Evolutionary conservation across 2,113 vertebrate species (phyloP), one percentile per base, ranked within the genome.

Genomic region (Cephalopholis sonnerati): DNA sequence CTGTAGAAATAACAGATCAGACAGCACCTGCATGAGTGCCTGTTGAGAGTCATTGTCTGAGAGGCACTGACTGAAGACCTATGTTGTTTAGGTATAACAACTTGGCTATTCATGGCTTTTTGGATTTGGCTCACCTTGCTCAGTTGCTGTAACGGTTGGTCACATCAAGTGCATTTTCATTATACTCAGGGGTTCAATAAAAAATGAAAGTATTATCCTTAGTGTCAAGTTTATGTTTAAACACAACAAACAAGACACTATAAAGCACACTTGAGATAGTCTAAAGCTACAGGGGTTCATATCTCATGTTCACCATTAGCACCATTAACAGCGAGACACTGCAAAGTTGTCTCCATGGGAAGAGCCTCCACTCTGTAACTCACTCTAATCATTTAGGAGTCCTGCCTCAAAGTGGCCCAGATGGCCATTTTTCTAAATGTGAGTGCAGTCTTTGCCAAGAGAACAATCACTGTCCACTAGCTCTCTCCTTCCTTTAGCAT

Each of bases 111-210:
- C 7, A 36, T 36, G 32, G 32, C 6, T 53, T 16, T 18, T 59
- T 46, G 39, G 39, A 20, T 41, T 0, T 44, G 46, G 20, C 53
- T 78, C 41, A 1, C 51, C 22, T 50, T 51, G 50, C 44, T 24
- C 65, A 64, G 65, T 39, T 58, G n/a, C n/a, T 8, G 17, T 12
- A 62, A 62, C 4, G 25, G 22, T 54, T 51, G 18, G 2, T 3
- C 20, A 10, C 39, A 11, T 63, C 5, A 3, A 39, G 13, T 61
- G 12, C 5, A 18, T 74, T 16, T 46, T 73, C 18, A 59, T 48
- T 65, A 22, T 17, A 66, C 61, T 72, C 61, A 1, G 51, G 58
- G 62, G 46, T 32, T 78, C 22, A 24, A 48, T 86, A 70, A 74
- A 51, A 69, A 74, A 44, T 22, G 44, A 57, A 65, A 75, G 13